Percentiles rank a stretch among this genome's conserved stretches.
Conservation (phyloP, 2,113 vertebrate genomes). For the Actenoides hombroni region DNA sequence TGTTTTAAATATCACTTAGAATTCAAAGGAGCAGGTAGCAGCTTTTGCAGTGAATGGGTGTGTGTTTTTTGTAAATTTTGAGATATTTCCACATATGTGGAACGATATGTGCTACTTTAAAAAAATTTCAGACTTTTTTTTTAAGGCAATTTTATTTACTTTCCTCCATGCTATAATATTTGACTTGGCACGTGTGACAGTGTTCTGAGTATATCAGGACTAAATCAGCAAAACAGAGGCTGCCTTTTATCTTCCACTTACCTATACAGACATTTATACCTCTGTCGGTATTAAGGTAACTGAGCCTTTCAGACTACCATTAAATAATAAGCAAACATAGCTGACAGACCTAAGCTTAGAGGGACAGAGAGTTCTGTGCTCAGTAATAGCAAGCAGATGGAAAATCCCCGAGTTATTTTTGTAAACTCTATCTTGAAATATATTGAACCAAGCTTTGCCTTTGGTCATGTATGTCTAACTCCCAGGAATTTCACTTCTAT, state of each 20-base stretch:
- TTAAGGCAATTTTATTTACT: not conserved
- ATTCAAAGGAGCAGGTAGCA: not conserved
- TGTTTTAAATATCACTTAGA: not conserved
- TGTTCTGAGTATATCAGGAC: not conserved
- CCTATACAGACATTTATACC: not conserved
- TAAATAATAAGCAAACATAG: not conserved
- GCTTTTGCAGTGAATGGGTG: not conserved
- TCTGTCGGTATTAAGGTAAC: not conserved
- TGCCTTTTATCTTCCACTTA: not conserved
- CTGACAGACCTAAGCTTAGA: not conserved
- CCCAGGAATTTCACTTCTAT: not conserved
- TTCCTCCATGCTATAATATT: not conserved
- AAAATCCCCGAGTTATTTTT: not conserved
- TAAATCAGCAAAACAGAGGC: not conserved
- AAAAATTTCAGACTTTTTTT: not conserved
- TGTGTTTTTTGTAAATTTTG: not conserved
- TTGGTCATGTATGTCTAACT: not conserved
- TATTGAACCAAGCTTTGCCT: not conserved
- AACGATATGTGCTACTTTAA: not conserved
- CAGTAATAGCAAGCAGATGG: not conserved
- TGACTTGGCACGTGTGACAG: not conserved
- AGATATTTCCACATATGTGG: not conserved
- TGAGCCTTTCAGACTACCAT: not conserved
- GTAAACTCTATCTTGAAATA: not conserved
- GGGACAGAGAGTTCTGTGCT: not conserved